phyloP scores from a whole-genome alignment of 1,140 invertebrate genomes.

The Anoplophora glabripennis region DNA sequence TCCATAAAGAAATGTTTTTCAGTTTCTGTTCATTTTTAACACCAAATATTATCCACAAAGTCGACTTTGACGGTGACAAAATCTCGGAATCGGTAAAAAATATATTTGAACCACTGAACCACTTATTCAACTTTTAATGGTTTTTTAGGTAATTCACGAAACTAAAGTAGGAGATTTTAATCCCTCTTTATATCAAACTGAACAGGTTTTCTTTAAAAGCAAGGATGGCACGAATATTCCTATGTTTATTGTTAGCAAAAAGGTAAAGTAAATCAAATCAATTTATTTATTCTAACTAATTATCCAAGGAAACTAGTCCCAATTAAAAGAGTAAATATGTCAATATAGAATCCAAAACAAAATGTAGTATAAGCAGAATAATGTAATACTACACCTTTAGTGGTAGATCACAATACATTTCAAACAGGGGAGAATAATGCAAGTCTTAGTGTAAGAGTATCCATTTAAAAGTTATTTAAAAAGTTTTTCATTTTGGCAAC shows the following conservation, averaged over 20 bases:
- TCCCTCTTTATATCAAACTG: constrained; percentile 73
- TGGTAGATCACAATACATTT: too few relatives aligned
- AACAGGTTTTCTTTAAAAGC: constrained; percentile 91
- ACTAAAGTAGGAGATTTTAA: constrained; percentile 85
- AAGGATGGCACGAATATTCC: constrained; percentile 95
- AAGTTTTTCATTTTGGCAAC: too few relatives aligned
- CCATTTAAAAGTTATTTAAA: too few relatives aligned
- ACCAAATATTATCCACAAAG: constrained; percentile 85
- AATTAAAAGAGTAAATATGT: too few relatives aligned
- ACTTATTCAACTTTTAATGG: constrained; percentile 26
- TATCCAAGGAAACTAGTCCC: too few relatives aligned
- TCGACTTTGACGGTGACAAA: constrained; percentile 70
- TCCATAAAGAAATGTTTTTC: constrained; percentile 89
- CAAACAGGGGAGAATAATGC: too few relatives aligned
- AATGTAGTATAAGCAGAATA: too few relatives aligned
- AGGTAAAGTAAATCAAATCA: constrained; percentile 19
- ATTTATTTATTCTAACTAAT: too few relatives aligned
- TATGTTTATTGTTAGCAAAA: constrained; percentile 85
- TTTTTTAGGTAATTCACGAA: constrained; percentile 73
- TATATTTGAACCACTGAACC: background rate
- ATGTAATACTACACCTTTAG: too few relatives aligned
- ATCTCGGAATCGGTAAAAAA: constrained; percentile 62
- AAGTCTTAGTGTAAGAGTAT: too few relatives aligned
- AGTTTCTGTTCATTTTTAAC: constrained; percentile 91
- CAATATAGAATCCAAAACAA: too few relatives aligned